Base-by-base conservation (phyloP, 1,140 invertebrate genomes). In the Ctenoplectra terminalis region DNA sequence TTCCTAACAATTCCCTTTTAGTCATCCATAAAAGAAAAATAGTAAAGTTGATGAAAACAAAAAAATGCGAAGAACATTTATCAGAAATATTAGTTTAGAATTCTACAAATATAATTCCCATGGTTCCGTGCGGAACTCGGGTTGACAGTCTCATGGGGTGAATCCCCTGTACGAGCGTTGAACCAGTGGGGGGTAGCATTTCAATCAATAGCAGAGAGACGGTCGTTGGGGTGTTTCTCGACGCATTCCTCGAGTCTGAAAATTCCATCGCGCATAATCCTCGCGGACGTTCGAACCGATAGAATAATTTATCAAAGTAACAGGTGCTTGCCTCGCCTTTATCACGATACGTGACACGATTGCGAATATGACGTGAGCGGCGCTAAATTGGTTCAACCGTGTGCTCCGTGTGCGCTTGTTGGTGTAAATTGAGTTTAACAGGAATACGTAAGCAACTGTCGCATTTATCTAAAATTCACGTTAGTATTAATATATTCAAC, bases 131-230 rank as follows among this genome's bases (percentile, higher is more conserved):
- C 23, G 31, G 26, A 61, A n/a, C 31, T 17, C 3, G 46, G 31
- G 40, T n/a, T 46, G 29, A 29, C 37, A 48, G 60, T 56, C 71
- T n/a, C 37, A 2, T n/a, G 9, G 61, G 61, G 71, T 50, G 72
- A 81, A 81, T 75, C 61, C 79, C 71, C 61, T n/a, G 29, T 31
- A 37, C 29, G 31, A 52, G 29, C 17, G 11, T 58, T 20, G 56
- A 9, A 37, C 58, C 26, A 15, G n/a, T 34, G 61, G 82, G 48
- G n/a, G 69, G 26, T 23, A 54, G 77, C 31, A 72, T 81, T 74
- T 80, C 69, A 79, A 83, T 83, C 82, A 69, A 83, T 83, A 83
- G 43, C 66, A 54, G 43, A 43, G 52, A 72, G 82, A 73, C 81
- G 54, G 70, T 69, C 58, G 82, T 81, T 58, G 13, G 77, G 82